phyloP scores from a whole-genome alignment of 2,797 vertebrate genomes.

The Cephalopachus bancanus region DNA sequence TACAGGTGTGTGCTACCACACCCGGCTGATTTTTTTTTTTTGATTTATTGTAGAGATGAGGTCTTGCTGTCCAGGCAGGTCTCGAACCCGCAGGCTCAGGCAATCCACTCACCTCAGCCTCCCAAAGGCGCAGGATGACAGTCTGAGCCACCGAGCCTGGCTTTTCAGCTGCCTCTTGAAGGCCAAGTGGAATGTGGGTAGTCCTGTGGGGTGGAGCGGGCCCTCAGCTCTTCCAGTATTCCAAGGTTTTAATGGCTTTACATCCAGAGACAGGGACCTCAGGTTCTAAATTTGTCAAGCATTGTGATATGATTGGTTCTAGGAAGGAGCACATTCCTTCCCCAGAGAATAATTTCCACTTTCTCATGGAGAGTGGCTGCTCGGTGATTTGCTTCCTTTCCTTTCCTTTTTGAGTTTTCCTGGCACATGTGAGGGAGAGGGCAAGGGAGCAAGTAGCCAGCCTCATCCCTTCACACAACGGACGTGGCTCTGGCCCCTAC shows the following conservation, averaged over 20 bases:
- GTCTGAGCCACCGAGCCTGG: no score
- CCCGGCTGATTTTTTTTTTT: no score
- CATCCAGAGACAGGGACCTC: accelerated
- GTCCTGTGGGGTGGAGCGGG: background rate
- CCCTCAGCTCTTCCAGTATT: accelerated
- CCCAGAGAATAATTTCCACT: no score
- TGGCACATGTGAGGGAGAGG: accelerated
- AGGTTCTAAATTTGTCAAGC: background rate
- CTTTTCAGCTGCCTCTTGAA: background rate
- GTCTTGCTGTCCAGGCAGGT: no score
- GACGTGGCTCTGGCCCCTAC: accelerated
- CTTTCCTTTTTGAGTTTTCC: no score
- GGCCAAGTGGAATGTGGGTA: background rate
- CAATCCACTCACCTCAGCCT: no score
- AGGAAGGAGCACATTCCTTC: background rate
- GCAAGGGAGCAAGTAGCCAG: background rate
- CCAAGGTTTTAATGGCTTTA: accelerated
- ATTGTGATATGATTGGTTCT: background rate
- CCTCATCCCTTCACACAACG: accelerated
- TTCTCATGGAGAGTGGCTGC: background rate
- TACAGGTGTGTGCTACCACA: no score
- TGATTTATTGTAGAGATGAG: no score
- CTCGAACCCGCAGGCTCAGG: no score
- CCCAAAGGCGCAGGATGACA: no score
- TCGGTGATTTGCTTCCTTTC: background rate